Percentiles rank a stretch among this genome's conserved stretches.
Conservation (phyloP, 2,888 invertebrate species). For the Microctonus hyperodae region DNA sequence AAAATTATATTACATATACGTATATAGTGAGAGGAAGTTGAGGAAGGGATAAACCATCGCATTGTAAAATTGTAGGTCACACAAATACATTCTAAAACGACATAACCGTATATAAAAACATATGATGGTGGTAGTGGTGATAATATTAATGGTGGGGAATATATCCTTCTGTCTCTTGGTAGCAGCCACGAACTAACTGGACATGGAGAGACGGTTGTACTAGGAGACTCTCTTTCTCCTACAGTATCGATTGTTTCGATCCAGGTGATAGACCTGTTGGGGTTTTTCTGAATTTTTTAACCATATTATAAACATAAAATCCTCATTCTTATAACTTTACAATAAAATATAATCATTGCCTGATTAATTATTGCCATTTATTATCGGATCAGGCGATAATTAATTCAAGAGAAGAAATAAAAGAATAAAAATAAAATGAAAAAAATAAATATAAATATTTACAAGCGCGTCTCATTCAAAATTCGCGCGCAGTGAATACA, state of each 20-base stretch:
- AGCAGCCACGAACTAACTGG: constrained; percentile 60
- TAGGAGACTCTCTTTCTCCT: constrained; percentile 57
- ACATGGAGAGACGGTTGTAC: constrained; percentile 50
- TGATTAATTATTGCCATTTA: too few species aligned
- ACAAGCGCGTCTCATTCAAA: not conserved
- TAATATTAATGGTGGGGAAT: constrained; percentile 44
- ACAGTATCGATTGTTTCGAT: constrained; percentile 52
- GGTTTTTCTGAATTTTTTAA: not conserved
- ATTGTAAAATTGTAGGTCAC: constrained; percentile 58
- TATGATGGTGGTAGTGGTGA: not conserved
- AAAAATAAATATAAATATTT: not conserved
- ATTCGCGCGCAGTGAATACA: constrained; percentile 4
- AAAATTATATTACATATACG: not conserved
- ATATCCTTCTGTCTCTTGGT: constrained; percentile 52
- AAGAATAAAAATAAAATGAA: not conserved
- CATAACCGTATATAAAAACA: not conserved
- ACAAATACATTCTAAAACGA: constrained; percentile 38
- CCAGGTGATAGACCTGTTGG: constrained; percentile 46
- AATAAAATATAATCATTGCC: not conserved
- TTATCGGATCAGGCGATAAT: too few species aligned
- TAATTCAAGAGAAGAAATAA: not conserved
- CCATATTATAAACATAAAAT: too few species aligned
- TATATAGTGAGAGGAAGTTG: constrained; percentile 28
- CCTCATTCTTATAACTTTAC: too few species aligned
- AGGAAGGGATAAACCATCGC: constrained; percentile 43